Evolutionary conservation across 2,888 invertebrate genomes (phyloP), one percentile per base, ranked within the genome.

Genomic region (Epinotia brunnichana): DNA sequence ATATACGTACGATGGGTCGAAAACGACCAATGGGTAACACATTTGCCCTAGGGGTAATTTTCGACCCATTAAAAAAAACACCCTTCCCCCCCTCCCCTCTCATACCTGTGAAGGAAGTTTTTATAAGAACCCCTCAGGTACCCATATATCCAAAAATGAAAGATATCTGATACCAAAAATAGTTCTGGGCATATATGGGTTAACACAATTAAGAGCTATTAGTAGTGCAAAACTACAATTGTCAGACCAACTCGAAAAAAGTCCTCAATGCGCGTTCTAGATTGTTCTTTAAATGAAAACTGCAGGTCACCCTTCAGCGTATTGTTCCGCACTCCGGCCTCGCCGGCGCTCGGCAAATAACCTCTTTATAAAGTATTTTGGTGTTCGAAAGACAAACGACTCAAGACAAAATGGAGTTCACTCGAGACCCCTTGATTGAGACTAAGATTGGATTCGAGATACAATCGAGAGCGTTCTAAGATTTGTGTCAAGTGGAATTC

Each of bases 291-390:
- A 62, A 64, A 66, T 63, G 53, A 64, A 59, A 70, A 66, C 59
- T 59, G 59, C 59, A 59, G 59, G 70, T 70, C 70, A 59, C 70
- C 41, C 59, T 21, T 29, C 11, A 2, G 53, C n/a, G 35, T 60
- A 71, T 67, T 71, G 67, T 54, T 54, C 29, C 56, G 39, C 17
- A 24, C 21, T n/a, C 56, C 53, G 48, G 21, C 57, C 29, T 17
- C 78, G 80, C 79, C 76, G 79, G 80, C 82, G 81, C 83, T 83
- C 85, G 81, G 83, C 84, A 85, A 88, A 87, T 85, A 87, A 84
- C 82, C 85, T 84, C 87, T 87, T 89, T 87, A 86, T 85, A 87
- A 86, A 87, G 86, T 82, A 85, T 80, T 81, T 79, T 75, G 78
- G 78, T 78, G 80, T 81, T 81, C 76, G 76, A 71, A 71, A 71